Evolutionary conservation across 2,113 vertebrate genomes (phyloP).

Genomic region (Percina caprodes): DNA sequence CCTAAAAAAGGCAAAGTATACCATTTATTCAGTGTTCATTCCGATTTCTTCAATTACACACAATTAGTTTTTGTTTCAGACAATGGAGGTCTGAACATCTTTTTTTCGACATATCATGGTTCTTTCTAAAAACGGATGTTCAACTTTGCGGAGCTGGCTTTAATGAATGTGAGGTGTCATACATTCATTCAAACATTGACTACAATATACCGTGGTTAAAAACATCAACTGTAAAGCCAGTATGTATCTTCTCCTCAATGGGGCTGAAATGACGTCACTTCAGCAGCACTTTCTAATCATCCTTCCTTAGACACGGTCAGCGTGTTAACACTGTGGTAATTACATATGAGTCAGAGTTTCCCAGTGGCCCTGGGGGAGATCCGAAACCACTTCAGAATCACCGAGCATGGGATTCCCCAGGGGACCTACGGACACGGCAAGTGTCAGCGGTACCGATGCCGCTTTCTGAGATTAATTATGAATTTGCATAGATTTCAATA

Average conservation of each 20-base stretch:
- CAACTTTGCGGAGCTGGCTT: too few species aligned
- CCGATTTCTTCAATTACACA: background rate
- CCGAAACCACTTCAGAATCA: conserved; percentile 49
- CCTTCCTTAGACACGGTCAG: conserved; percentile 24
- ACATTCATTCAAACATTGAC: background rate
- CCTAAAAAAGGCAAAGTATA: background rate
- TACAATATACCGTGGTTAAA: background rate
- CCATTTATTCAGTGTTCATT: background rate
- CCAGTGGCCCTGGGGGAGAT: conserved; percentile 41
- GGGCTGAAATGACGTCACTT: conserved; percentile 8
- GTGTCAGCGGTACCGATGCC: conserved; percentile 43
- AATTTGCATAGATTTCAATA: conserved; percentile 70
- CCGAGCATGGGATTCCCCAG: conserved; percentile 41
- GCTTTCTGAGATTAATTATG: conserved; percentile 57
- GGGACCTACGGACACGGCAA: conserved; percentile 23
- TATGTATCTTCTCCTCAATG: background rate
- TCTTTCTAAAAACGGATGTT: background rate
- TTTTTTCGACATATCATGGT: too few species aligned
- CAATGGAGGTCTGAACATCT: background rate
- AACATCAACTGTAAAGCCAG: background rate
- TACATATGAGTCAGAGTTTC: conserved; percentile 38
- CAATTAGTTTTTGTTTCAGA: background rate
- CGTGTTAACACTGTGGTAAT: conserved; percentile 48
- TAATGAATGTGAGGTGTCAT: background rate
- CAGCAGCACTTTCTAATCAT: conserved; percentile 17